Evolutionary conservation across 2,113 vertebrate genomes (phyloP).

Genomic region (Gambusia holbrooki): DNA sequence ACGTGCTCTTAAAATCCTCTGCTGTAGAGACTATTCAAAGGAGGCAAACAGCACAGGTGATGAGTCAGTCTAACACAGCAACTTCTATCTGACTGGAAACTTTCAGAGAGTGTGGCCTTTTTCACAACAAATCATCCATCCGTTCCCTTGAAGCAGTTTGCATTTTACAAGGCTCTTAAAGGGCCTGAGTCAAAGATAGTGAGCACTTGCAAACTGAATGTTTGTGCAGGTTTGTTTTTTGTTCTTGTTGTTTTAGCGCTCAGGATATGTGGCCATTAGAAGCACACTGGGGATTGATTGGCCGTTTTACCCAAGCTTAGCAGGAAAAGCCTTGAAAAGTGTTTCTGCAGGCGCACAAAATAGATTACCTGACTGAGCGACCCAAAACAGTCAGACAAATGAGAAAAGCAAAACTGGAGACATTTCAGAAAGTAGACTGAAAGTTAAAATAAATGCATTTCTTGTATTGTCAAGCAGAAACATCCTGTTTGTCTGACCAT

Average conservation of each 20-base stretch:
- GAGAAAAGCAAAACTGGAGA: not conserved
- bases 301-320: conserved; percentile 18
- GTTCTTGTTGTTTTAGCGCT: conserved; percentile 30
- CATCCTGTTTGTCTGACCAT: not conserved
- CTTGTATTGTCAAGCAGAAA: not conserved
- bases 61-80: conserved; percentile 26
- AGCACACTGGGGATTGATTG: conserved; percentile 41
- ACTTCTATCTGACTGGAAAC: conserved; percentile 20
- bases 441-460: not conserved
- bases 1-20: conserved; percentile 41
- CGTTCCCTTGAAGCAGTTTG: conserved; percentile 25
- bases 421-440: not conserved
- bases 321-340: conserved; percentile 9
- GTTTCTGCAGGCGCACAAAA: not conserved
- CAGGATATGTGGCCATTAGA: conserved; percentile 37
- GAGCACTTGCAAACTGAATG: conserved; percentile 1
- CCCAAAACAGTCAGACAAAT: not conserved
- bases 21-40: conserved; percentile 51
- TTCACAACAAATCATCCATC: not conserved
- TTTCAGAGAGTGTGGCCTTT: conserved; percentile 15
- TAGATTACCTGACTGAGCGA: not conserved
- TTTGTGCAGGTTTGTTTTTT: conserved; percentile 32
- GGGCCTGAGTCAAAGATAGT: conserved; percentile 11
- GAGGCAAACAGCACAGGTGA: conserved; percentile 40
- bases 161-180: conserved; percentile 47